A percentile compares a stretch with the other conserved stretches of the same genome.
phyloP scores from a whole-genome alignment of 2,113 vertebrate species.

The Seriola aureovittata region DNA sequence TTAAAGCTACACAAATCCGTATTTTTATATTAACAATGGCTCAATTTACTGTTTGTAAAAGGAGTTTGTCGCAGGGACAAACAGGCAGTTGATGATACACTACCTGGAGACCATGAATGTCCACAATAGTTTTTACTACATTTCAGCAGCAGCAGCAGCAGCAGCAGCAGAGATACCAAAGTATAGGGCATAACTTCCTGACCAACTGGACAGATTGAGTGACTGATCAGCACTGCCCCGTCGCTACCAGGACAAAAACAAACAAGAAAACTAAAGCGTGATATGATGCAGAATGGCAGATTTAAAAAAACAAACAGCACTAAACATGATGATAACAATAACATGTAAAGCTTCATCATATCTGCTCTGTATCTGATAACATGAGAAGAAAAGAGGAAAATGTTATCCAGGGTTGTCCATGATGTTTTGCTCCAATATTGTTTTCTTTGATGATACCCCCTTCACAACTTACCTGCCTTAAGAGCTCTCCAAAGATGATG shows the following conservation, averaged over 20 bases:
- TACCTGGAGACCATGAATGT: neutral
- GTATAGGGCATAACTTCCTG: neutral
- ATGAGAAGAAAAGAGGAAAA: neutral
- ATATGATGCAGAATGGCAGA: too few species aligned
- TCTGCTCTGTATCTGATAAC: neutral
- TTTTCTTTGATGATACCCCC: conserved; percentile 18
- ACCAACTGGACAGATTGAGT: neutral
- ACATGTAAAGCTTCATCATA: neutral
- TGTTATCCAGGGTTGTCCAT: neutral
- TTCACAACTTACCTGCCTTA: neutral
- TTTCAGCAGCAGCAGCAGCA: neutral
- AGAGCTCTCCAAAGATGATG: conserved; percentile 17
- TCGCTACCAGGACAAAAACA: too few species aligned
- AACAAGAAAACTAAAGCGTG: too few species aligned
- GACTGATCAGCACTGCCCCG: neutral
- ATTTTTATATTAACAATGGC: neutral
- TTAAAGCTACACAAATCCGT: neutral
- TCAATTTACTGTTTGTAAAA: neutral
- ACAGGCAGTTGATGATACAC: neutral
- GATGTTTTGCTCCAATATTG: conserved; percentile 3
- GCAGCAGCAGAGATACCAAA: too few species aligned
- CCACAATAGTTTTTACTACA: neutral
- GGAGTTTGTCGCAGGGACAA: neutral
- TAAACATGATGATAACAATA: neutral
- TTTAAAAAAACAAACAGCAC: too few species aligned